These are phyloP conservation scores for Channa maculata DNA, from an alignment of 2,113 vertebrate species.

Conservation along the genomic window DNA sequence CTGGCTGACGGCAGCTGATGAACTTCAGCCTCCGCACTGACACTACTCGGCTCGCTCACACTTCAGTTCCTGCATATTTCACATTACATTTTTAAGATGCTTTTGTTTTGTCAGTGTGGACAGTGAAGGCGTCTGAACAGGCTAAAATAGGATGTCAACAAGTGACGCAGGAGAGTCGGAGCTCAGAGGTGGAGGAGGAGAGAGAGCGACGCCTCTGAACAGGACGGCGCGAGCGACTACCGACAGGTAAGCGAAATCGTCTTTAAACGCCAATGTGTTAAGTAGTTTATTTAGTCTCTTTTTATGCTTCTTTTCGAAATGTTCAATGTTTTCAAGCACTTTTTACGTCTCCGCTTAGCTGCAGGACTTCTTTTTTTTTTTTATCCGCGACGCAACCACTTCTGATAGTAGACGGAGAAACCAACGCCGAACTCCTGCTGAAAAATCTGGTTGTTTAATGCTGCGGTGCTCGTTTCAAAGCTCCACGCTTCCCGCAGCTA, in stretches of 20 bases:
- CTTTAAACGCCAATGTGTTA: background rate
- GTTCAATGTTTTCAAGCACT: background rate
- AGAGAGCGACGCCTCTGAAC: slow-evolving; percentile 33
- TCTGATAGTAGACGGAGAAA: too few relatives aligned
- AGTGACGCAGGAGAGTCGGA: slow-evolving; percentile 69
- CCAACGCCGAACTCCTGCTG: slow-evolving; percentile 5
- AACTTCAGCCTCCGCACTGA: slow-evolving; percentile 42
- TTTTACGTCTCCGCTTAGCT: background rate
- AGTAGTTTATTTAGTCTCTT: rapidly evolving
- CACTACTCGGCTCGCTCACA: background rate
- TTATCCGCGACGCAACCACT: background rate
- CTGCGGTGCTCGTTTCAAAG: too few relatives aligned
- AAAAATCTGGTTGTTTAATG: background rate
- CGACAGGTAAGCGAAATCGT: slow-evolving; percentile 32
- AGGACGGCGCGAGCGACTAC: background rate
- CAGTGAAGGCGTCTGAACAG: slow-evolving; percentile 26
- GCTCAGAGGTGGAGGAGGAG: slow-evolving; percentile 53
- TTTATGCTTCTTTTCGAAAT: background rate
- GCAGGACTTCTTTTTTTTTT: background rate
- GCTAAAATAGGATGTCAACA: slow-evolving; percentile 74
- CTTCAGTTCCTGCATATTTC: too few relatives aligned
- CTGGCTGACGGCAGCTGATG: slow-evolving; percentile 33
- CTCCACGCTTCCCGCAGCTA: too few relatives aligned
- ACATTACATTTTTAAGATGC: slow-evolving; percentile 24
- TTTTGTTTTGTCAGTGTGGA: background rate